These are phyloP conservation scores for Nomada lathburiana DNA, from an alignment of 2,888 invertebrate species.

Conservation along the genomic window DNA sequence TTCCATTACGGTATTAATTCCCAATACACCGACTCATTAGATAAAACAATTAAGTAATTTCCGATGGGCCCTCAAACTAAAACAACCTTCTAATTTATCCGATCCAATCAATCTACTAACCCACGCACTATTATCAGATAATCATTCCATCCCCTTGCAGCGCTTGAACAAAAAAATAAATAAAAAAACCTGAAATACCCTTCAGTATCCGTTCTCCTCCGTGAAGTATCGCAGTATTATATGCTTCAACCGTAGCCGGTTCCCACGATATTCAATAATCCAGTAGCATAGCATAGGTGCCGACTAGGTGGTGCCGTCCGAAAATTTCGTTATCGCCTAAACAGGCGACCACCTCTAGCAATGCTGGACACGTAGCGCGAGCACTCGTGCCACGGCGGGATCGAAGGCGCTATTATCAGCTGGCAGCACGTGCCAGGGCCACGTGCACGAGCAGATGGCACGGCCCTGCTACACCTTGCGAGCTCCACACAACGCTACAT, in stretches of 20 bases:
- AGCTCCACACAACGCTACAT: slow-evolving; percentile 67
- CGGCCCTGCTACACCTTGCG: slow-evolving; percentile 81
- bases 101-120: too few relatives aligned
- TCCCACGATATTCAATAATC: slow-evolving; percentile 42
- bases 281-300: slow-evolving; percentile 14
- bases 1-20: too few relatives aligned
- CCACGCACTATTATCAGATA: too few relatives aligned
- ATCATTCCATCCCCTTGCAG: too few relatives aligned
- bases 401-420: slow-evolving; percentile 78
- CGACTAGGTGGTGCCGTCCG: slow-evolving; percentile 7
- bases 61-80: too few relatives aligned
- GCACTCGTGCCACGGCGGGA: slow-evolving; percentile 45
- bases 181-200: too few relatives aligned
- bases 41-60: too few relatives aligned
- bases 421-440: slow-evolving; percentile 81
- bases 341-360: slow-evolving; percentile 37
- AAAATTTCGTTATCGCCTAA: slow-evolving; percentile 61
- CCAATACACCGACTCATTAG: too few relatives aligned
- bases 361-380: slow-evolving; percentile 54
- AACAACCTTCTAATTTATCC: too few relatives aligned
- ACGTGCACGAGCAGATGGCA: slow-evolving; percentile 82
- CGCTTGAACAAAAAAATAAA: too few relatives aligned
- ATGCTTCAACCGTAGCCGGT: background rate
- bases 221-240: background rate
- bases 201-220: too few relatives aligned